Percentiles rank a stretch among this genome's conserved stretches.
These are phyloP conservation scores for Polia nebulosa DNA, from an alignment of 2,888 invertebrate genomes.

Conservation along the genomic window DNA sequence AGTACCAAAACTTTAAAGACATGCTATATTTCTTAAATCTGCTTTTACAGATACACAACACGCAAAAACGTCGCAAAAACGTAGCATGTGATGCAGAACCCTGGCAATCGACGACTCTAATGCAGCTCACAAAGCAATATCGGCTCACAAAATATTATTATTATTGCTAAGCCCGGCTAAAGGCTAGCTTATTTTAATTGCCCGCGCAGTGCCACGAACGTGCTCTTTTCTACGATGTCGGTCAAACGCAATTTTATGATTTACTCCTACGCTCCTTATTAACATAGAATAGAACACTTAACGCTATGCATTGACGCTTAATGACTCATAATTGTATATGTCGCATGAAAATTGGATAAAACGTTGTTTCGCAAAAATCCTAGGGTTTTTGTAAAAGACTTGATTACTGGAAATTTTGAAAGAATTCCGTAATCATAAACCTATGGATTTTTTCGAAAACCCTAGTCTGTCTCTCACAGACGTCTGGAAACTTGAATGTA, in stretches of 20 bases:
- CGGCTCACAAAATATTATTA: conserved; percentile 6
- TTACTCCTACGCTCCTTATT: conserved; percentile 20
- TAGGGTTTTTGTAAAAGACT: neutral
- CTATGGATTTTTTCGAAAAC: neutral
- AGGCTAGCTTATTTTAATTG: conserved; percentile 8
- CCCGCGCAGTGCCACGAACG: neutral
- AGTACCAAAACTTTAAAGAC: too few species aligned
- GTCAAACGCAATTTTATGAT: conserved; percentile 18
- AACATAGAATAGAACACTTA: conserved; percentile 47
- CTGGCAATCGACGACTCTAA: neutral
- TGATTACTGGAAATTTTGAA: neutral
- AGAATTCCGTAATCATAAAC: neutral
- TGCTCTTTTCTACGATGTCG: neutral
- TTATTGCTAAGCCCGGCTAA: neutral
- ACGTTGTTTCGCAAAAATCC: neutral
- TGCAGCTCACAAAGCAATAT: neutral
- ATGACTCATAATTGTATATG: conserved; percentile 30
- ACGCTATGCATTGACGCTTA: conserved; percentile 13
- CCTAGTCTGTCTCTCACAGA: neutral
- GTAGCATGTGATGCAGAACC: neutral
- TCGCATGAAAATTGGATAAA: neutral
- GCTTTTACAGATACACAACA: too few species aligned
- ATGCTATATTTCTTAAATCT: too few species aligned
- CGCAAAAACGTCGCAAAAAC: neutral
- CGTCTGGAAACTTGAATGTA: neutral